Conservation (phyloP, 2,888 invertebrate genomes). For the Mycogona germanica region DNA sequence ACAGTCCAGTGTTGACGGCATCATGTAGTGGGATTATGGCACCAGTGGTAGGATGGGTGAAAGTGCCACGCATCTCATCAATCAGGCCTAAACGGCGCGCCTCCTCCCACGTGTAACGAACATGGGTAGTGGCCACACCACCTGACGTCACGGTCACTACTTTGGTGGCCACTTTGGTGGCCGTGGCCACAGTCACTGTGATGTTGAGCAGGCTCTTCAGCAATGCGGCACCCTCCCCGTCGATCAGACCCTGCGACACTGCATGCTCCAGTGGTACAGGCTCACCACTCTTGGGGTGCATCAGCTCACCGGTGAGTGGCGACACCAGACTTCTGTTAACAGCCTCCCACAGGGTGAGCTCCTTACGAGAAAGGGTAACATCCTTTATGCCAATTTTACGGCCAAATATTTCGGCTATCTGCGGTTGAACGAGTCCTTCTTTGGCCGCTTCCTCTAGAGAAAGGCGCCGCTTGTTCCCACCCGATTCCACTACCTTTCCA, state of each 20-base stretch:
- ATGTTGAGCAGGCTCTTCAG: constrained; percentile 75
- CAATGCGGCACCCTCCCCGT: constrained; percentile 74
- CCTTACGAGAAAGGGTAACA: constrained; percentile 51
- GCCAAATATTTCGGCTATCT: constrained; percentile 56
- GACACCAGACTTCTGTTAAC: constrained; percentile 77
- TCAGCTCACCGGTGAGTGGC: constrained; percentile 70
- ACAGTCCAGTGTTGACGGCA: constrained; percentile 31
- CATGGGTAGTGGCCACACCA: constrained; percentile 29
- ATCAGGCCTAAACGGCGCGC: constrained; percentile 65
- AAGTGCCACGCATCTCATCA: constrained; percentile 61
- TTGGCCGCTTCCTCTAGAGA: constrained; percentile 31
- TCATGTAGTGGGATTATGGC: constrained; percentile 33
- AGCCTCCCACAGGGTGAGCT: constrained; percentile 73
- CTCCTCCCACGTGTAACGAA: constrained; percentile 58
- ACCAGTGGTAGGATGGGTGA: constrained; percentile 39
- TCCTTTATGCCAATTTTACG: constrained; percentile 63
- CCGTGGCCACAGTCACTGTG: constrained; percentile 73
- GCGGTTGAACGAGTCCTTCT: constrained; percentile 33
- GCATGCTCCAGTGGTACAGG: constrained; percentile 72
- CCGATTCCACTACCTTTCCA: constrained; percentile 27
- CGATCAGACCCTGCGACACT: constrained; percentile 68
- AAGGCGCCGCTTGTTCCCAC: constrained; percentile 25
- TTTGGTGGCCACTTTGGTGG: constrained; percentile 68
- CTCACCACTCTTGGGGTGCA: constrained; percentile 57
- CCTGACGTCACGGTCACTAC: constrained; percentile 60